These are phyloP conservation scores for Rhamnusium bicolor DNA, from an alignment of 2,888 invertebrate species.

Conservation along the genomic window DNA sequence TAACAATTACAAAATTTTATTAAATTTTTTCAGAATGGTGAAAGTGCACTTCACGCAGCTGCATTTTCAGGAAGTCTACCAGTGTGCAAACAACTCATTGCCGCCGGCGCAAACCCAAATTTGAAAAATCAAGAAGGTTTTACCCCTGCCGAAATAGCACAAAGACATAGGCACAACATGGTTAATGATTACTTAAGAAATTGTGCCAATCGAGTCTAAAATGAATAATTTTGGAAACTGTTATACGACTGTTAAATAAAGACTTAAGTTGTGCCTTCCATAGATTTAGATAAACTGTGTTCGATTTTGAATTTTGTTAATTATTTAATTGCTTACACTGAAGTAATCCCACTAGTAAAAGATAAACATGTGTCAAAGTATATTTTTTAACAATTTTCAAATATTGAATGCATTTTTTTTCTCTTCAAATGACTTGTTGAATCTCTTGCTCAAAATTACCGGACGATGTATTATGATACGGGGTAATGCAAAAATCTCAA, in stretches of 20 bases:
- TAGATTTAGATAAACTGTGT: neutral
- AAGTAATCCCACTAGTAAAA: neutral
- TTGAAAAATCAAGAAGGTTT: slow-evolving; percentile 83
- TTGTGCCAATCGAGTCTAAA: slow-evolving; percentile 39
- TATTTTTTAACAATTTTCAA: neutral
- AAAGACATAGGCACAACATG: slow-evolving; percentile 72
- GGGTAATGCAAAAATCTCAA: slow-evolving; percentile 3
- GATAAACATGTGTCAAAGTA: neutral
- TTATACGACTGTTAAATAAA: slow-evolving; percentile 14
- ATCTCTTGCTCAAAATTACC: slow-evolving; percentile 14
- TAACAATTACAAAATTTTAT: no score
- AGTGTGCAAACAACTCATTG: slow-evolving; percentile 83
- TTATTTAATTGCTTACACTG: no score
- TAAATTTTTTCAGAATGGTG: slow-evolving; percentile 89
- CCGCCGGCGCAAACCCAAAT: slow-evolving; percentile 79
- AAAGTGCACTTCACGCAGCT: slow-evolving; percentile 92
- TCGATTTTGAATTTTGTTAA: neutral
- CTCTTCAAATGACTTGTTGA: neutral
- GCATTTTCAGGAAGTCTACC: slow-evolving; percentile 89
- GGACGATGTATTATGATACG: neutral
- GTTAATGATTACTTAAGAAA: slow-evolving; percentile 75
- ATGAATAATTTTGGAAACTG: neutral
- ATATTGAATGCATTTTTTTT: neutral
- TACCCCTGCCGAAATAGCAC: slow-evolving; percentile 79
- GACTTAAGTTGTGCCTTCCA: slow-evolving; percentile 32